Evolutionary conservation across 2,888 invertebrate genomes (phyloP), one percentile per base, ranked within the genome.

Genomic region (Sphaerophoria rueppellii): DNA sequence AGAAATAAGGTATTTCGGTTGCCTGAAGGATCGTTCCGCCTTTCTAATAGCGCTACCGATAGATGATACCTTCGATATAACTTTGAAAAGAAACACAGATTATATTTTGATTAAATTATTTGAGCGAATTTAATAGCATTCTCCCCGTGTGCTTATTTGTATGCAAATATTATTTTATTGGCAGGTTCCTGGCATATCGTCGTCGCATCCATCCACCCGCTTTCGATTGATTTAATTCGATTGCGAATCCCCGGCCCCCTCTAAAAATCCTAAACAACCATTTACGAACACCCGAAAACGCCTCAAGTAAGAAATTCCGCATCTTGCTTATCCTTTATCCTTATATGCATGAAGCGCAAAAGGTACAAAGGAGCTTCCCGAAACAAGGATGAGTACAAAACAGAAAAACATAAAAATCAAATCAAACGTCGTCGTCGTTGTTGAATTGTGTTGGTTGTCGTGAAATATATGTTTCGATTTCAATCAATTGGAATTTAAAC

Each of bases 81-180:
- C 37, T 65, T 67, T 32, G 46, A 4, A 65, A 72, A 81, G 81
- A 85, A 81, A 65, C 70, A 81, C 63, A 85, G 85, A 85, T 85
- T 85, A 85, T 85, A 85, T 85, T 85, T 85, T 85, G 85, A 85
- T 85, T 85, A 85, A 85, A 85, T 85, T 85, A 85, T 85, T 85
- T 81, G 81, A 81, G 73, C 81, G 81, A 81, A 81, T 85, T 85
- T 85, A 85, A 85, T 81, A 63, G 85, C 61, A 61, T 58, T 71
- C 50, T 69, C 67, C 72, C 81, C 43, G 76, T 77, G 73, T 80
- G 81, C 85, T 85, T 81, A 73, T 85, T 85, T 85, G 85, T 81
- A 85, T 85, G 85, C 81, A 85, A 85, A 85, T 85, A 85, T 85
- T 85, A 85, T 85, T 73, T 69, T 72, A 60, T 76, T 76, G 72